These are phyloP conservation scores for Telmatherina bonti DNA, from an alignment of 2,797 vertebrate genomes.

Conservation along the genomic window DNA sequence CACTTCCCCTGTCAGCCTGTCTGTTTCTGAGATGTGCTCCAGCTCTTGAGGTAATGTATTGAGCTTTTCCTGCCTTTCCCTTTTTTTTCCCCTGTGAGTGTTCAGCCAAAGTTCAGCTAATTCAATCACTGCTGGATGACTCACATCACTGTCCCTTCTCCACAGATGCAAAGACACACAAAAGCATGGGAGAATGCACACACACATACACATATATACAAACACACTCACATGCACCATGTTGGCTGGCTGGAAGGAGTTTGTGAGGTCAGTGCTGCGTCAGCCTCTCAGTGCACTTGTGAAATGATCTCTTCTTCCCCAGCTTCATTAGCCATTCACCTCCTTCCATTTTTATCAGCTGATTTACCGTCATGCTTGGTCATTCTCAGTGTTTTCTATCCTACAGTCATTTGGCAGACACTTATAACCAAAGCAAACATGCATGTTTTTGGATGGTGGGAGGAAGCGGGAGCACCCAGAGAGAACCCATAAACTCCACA, in stretches of 20 bases:
- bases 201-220: constrained; percentile 7
- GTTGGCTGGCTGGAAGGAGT: constrained; percentile 41
- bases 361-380: constrained; percentile 3
- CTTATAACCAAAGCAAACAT: too few relatives aligned
- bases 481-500: too few relatives aligned
- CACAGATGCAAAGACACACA: constrained; percentile 38
- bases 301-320: constrained; percentile 54
- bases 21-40: constrained; percentile 42
- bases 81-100: constrained; percentile 37
- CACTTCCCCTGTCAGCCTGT: constrained; percentile 40
- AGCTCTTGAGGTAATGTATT: constrained; percentile 53
- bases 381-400: background rate
- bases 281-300: constrained; percentile 54
- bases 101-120: constrained; percentile 73
- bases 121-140: constrained; percentile 76
- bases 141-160: constrained; percentile 66
- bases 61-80: constrained; percentile 34
- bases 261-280: constrained; percentile 64
- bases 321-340: constrained; percentile 36
- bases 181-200: background rate
- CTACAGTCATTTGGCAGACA: too few relatives aligned
- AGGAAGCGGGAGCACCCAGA: too few relatives aligned
- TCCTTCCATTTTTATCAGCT: constrained; percentile 16
- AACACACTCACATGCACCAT: constrained; percentile 10
- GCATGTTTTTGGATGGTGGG: too few relatives aligned